Evolutionary conservation across 2,888 invertebrate species (phyloP), one percentile per base, ranked within the genome.

Genomic region (Pediacus dermestoides): DNA sequence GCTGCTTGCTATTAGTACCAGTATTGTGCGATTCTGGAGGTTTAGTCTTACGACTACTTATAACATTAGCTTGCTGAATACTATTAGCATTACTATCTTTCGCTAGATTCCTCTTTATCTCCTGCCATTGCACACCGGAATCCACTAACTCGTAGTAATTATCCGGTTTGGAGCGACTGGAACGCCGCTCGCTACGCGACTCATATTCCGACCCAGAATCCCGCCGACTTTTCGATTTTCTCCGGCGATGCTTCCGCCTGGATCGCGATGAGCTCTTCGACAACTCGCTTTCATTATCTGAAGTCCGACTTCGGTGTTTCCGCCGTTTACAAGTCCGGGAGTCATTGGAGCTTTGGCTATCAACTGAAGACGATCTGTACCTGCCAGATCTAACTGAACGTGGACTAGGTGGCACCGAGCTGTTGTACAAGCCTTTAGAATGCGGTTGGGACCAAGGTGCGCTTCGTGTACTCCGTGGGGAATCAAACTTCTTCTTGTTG

Each of bases 251-350:
- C 39, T 84, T 81, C 41, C 87, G 76, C 10, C 83, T 83, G 4
- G 88, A 88, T 50, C 86, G 80, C 9, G 82, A 86, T 4, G 90
- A 91, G 25, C 88, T 83, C 43, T 89, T 82, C 1, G 91, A 91
- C 51, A 89, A 71, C 70, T 92, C 91, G 58, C 91, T 91, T 69
- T 92, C 91, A 51, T 89, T 90, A 64, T 92, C 92, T 1, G 91
- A 91, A 52, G 88, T 80, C 58, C 87, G 79, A 56, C 88, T 87
- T 22, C 88, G 80, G 64, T 89, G 88, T 66, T 86, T 82, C 58
- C 74, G 72, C 58, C 84, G 82, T 69, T 82, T 78, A 64, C 85
- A 85, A 8, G 83, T 81, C 48, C 85, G 75, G 4, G 86, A 87
- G 65, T 91, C 91, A 52, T 85, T 88, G 15, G 89, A 89, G 67